A percentile compares a stretch with the other conserved stretches of the same genome.
phyloP scores from a whole-genome alignment of 2,888 invertebrate species.

The Blastobasis adustella region DNA sequence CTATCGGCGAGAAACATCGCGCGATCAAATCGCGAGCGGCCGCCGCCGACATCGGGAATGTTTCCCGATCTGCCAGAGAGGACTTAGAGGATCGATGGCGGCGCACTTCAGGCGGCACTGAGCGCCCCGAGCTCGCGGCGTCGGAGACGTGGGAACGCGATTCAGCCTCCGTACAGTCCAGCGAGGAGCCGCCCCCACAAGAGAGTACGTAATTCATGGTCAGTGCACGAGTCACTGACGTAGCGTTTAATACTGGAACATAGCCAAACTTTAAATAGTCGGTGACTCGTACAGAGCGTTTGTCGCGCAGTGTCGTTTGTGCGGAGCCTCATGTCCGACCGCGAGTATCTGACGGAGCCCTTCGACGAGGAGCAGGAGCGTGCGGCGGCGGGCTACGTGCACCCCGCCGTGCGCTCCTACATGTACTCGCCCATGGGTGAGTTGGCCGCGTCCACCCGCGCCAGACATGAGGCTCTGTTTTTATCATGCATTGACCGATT shows the following conservation, averaged over 20 bases:
- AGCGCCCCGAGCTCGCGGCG: conserved; percentile 64
- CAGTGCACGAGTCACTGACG: conserved; percentile 63
- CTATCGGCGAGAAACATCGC: conserved; percentile 47
- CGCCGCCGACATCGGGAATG: conserved; percentile 39
- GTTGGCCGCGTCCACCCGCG: conserved; percentile 26
- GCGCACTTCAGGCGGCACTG: conserved; percentile 55
- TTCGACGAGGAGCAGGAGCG: conserved; percentile 63
- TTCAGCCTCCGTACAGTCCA: conserved; percentile 67
- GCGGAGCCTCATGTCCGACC: conserved; percentile 70
- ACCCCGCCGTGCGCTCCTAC: conserved; percentile 71
- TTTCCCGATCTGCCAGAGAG: conserved; percentile 34
- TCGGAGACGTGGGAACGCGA: conserved; percentile 67
- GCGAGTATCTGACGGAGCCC: conserved; percentile 68
- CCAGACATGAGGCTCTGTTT: conserved; percentile 35
- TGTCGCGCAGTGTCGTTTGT: conserved; percentile 69
- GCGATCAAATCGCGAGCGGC: conserved; percentile 44
- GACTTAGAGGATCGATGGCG: conserved; percentile 41
- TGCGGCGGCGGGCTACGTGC: conserved; percentile 54
- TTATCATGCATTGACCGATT: conserved; percentile 32
- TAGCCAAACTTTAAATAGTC: conserved; percentile 70
- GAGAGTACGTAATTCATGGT: conserved; percentile 65
- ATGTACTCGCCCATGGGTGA: conserved; percentile 73
- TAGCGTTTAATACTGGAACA: conserved; percentile 59
- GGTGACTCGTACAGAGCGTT: conserved; percentile 62
- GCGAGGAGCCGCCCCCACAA: conserved; percentile 67